A percentile compares a stretch with the other conserved stretches of the same genome.
These are phyloP conservation scores for Raja brachyura DNA, from an alignment of 2,113 vertebrate species.

Conservation along the genomic window DNA sequence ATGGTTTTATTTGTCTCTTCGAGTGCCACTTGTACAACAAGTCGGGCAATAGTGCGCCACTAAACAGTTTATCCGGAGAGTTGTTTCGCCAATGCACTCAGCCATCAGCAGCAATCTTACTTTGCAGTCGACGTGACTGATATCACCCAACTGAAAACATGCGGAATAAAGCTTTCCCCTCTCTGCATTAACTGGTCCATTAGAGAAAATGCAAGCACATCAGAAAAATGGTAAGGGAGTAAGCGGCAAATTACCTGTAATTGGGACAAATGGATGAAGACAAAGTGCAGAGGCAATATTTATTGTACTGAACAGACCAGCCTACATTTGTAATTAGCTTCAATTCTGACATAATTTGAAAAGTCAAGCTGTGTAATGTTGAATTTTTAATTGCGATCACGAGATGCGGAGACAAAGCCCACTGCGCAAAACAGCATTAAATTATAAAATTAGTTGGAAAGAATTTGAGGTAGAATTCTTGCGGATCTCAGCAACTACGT, in stretches of 20 bases:
- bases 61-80: neutral
- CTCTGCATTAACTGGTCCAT: neutral
- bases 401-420: neutral
- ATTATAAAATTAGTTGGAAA: neutral
- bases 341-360: neutral
- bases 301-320: neutral
- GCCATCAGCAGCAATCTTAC: neutral
- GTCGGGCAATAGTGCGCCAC: neutral
- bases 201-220: neutral
- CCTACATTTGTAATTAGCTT: neutral
- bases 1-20: neutral
- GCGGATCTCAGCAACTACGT: neutral
- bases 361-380: neutral
- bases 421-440: neutral
- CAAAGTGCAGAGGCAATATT: neutral
- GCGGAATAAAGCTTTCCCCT: neutral
- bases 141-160: neutral
- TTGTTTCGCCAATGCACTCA: neutral
- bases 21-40: neutral
- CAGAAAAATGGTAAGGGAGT: neutral
- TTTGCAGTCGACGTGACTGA: constrained; percentile 12
- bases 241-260: constrained; percentile 19
- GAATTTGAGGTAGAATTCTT: neutral
- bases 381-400: neutral
- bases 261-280: constrained; percentile 28